Evolutionary conservation across 2,113 vertebrate species (phyloP), one percentile per base, ranked within the genome.

Genomic region (Rhodinocichla rosea): DNA sequence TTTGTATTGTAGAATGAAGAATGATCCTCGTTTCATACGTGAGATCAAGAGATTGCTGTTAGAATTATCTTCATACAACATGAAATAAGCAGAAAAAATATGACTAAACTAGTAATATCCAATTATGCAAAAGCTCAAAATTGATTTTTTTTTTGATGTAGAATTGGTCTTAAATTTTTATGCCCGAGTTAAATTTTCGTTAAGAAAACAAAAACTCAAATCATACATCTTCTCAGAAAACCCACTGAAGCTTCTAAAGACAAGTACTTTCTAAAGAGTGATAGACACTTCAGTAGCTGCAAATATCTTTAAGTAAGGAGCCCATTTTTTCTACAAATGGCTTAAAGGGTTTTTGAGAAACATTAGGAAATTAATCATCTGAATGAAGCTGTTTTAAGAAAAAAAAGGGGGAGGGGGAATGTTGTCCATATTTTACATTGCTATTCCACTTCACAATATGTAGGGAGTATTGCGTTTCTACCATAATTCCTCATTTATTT

Each of bases 241-340:
- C 6, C n/a, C 12, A 57, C 30, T 28, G 45, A 62, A 88, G 23
- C 10, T 76, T 83, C 42, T 59, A 62, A 76, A 75, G 45, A 50
- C 21, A 52, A 1, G 1, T 15, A 27, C 35, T 93, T 83, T 83
- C 35, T 55, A 63, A 85, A 62, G 23, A 65, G 16, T 22, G 15
- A 79, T 19, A 85, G 47, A 62, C 11, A 47, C 7, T 85, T 57
- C 33, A 47, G 55, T 35, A 86, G n/a, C 35, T 77, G 50, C 24
- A 69, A 95, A 55, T 69, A 73, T 18, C 56, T 84, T 79, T 50
- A 79, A 79, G 24, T 69, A 92, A 83, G 55, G 5, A 90, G 33
- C 17, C 15, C 27, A 62, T 32, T 71, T 92, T 63, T 27, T 56
- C 53, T 87, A 68, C 27, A 84, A 78, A 74, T 53, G 37, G 42